These are phyloP conservation scores for Mormyrus iriodes DNA, from an alignment of 2,113 vertebrate genomes.

Conservation along the genomic window DNA sequence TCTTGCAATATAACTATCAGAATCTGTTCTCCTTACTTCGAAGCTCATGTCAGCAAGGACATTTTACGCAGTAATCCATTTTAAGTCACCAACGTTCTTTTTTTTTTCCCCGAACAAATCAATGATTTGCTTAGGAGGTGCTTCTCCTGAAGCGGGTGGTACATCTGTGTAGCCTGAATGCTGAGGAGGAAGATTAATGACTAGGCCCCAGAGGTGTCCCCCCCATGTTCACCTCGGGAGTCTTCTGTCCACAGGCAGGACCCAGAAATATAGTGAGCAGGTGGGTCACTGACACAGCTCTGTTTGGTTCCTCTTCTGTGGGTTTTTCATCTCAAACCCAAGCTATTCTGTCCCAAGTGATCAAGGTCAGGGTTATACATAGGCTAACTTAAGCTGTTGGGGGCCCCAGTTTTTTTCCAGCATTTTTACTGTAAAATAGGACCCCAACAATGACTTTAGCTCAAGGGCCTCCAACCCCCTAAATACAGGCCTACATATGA, in stretches of 20 bases:
- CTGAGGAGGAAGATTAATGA: not conserved
- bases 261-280: not conserved
- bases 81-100: conserved; percentile 12
- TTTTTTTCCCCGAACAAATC: not conserved
- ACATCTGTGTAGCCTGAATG: not conserved
- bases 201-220: too few relatives aligned
- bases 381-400: not conserved
- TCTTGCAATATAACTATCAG: not conserved
- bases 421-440: not conserved
- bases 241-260: not conserved
- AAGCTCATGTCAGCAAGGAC: not conserved
- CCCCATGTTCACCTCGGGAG: not conserved
- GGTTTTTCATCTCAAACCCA: not conserved
- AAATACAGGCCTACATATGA: not conserved
- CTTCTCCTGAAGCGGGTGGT: not conserved
- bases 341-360: not conserved
- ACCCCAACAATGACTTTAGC: not conserved
- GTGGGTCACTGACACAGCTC: not conserved
- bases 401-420: not conserved
- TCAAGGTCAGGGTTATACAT: not conserved
- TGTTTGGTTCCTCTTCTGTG: not conserved
- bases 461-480: not conserved
- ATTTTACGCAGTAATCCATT: conserved; percentile 10
- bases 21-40: not conserved
- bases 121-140: conserved; percentile 16